Evolutionary conservation across 2,113 vertebrate genomes (phyloP).

Genomic region (Crotalus horridus): DNA sequence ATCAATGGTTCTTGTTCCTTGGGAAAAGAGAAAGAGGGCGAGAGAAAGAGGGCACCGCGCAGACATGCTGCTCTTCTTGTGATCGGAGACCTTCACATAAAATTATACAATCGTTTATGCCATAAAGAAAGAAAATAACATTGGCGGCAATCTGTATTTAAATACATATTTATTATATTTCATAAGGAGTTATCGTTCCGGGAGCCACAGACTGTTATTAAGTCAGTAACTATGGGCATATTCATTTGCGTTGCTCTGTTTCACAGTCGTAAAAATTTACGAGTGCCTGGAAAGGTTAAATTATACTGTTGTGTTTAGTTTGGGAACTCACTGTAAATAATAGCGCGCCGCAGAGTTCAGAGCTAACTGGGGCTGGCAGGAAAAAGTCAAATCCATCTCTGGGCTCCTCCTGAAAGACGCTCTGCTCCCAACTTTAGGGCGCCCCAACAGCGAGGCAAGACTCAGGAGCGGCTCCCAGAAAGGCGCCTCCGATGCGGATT

Average conservation of each 20-base stretch:
- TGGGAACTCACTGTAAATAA: slow-evolving; percentile 73
- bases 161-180: slow-evolving; percentile 80
- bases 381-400: slow-evolving; percentile 65
- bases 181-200: slow-evolving; percentile 78
- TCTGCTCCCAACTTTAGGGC: slow-evolving; percentile 3
- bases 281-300: slow-evolving; percentile 77
- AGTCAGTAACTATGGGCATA: slow-evolving; percentile 64
- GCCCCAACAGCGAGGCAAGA: not conserved
- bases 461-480: too few species aligned
- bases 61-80: slow-evolving; percentile 29
- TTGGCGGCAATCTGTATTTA: slow-evolving; percentile 73
- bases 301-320: slow-evolving; percentile 79
- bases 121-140: slow-evolving; percentile 71
- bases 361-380: slow-evolving; percentile 17
- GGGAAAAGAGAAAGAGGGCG: slow-evolving; percentile 22
- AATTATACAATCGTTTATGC: slow-evolving; percentile 74
- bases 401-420: not conserved
- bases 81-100: slow-evolving; percentile 73
- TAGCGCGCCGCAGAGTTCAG: slow-evolving; percentile 47
- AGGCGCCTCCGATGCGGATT: not conserved
- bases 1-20: slow-evolving; percentile 66
- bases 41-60: not conserved
- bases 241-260: slow-evolving; percentile 70
- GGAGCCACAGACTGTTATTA: slow-evolving; percentile 72
- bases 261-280: slow-evolving; percentile 78